Evolutionary conservation across 2,113 vertebrate genomes (phyloP).

Genomic region (Panthera leo): DNA sequence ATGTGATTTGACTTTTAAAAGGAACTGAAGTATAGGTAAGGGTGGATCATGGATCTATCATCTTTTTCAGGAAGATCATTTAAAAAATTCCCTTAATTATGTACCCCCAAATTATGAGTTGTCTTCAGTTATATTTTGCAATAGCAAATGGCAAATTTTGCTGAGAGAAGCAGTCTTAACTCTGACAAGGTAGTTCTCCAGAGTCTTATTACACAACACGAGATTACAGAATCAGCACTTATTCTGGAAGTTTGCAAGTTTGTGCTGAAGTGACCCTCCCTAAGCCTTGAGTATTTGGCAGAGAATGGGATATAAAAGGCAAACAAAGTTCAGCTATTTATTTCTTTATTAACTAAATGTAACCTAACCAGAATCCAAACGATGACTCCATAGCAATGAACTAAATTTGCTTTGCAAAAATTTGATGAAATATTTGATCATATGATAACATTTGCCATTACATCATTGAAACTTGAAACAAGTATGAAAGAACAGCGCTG

Average conservation of each 20-base stretch:
- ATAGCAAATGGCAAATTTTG: conserved; percentile 45
- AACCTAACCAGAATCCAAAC: conserved; percentile 67
- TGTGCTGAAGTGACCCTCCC: conserved; percentile 66
- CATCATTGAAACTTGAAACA: conserved; percentile 56
- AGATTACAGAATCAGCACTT: conserved; percentile 65
- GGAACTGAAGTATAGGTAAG: not conserved
- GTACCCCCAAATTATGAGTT: not conserved
- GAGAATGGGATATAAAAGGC: conserved; percentile 64
- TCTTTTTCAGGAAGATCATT: not conserved
- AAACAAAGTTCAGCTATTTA: conserved; percentile 72
- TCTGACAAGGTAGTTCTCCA: conserved; percentile 60
- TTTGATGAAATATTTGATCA: conserved; percentile 67
- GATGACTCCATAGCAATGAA: conserved; percentile 50
- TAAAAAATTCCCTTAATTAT: not conserved
- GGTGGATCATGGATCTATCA: not conserved
- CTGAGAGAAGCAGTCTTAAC: conserved; percentile 23
- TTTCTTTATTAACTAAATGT: conserved; percentile 68
- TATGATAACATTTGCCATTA: conserved; percentile 56
- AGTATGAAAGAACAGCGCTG: not conserved
- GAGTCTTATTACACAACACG: conserved; percentile 63
- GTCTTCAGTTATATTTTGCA: conserved; percentile 51
- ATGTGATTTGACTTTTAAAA: not conserved
- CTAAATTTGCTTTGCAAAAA: conserved; percentile 61
- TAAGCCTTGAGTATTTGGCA: conserved; percentile 67
- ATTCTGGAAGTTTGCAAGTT: conserved; percentile 62